These are phyloP conservation scores for Spermophilus dauricus DNA, from an alignment of 2,113 vertebrate species.

Conservation along the genomic window DNA sequence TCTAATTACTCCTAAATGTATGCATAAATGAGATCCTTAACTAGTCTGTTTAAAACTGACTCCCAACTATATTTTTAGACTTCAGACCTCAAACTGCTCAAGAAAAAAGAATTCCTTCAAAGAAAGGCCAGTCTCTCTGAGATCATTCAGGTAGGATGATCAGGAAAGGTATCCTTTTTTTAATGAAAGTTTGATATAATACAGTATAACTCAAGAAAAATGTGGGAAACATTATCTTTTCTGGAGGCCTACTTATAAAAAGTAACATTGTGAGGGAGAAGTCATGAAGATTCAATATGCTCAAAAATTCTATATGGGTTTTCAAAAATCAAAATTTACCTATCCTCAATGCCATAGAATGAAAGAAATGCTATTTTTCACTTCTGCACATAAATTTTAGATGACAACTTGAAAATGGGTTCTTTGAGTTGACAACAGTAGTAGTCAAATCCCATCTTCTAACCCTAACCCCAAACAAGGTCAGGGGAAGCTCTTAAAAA, in stretches of 20 bases:
- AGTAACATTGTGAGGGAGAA: neutral
- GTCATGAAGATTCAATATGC: neutral
- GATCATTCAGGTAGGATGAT: neutral
- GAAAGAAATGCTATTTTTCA: neutral
- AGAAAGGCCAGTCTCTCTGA: constrained; percentile 9
- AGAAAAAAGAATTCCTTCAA: constrained; percentile 27
- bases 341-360: neutral
- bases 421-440: constrained; percentile 39
- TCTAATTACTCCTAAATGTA: constrained; percentile 53
- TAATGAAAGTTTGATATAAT: neutral
- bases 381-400: constrained; percentile 59
- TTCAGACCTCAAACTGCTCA: neutral
- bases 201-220: neutral
- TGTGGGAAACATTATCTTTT: neutral
- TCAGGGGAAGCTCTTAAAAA: constrained; percentile 70
- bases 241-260: neutral
- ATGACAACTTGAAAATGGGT: constrained; percentile 14
- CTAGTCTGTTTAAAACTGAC: constrained; percentile 54
- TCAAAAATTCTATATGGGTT: neutral
- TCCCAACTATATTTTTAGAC: constrained; percentile 21
- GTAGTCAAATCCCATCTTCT: constrained; percentile 44
- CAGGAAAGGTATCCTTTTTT: neutral
- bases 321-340: constrained; percentile 38
- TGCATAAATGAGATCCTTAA: constrained; percentile 38
- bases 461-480: constrained; percentile 48